Evolutionary conservation across 2,113 vertebrate genomes (phyloP).

Genomic region (Craseonycteris thonglongyai): DNA sequence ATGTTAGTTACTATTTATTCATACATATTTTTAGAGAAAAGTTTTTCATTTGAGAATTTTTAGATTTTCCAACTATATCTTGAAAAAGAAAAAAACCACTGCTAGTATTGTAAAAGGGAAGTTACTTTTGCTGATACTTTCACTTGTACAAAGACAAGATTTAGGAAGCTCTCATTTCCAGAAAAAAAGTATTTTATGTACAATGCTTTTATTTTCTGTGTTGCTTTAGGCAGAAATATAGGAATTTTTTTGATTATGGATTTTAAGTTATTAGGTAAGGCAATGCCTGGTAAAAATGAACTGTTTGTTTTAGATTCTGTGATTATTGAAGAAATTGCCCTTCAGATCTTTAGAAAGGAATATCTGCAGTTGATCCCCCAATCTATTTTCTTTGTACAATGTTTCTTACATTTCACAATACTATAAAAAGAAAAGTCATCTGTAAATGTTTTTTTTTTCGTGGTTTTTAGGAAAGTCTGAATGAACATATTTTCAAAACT

Average conservation of each 20-base stretch:
- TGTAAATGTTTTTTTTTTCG: neutral
- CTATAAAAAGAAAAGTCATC: neutral
- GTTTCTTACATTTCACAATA: neutral
- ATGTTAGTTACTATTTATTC: neutral
- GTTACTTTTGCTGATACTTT: neutral
- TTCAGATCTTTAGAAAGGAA: neutral
- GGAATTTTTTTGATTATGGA: neutral
- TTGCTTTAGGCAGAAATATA: neutral
- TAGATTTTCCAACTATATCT: neutral
- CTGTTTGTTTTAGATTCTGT: neutral
- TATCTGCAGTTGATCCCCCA: neutral
- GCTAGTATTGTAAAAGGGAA: neutral
- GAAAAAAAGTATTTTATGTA: neutral
- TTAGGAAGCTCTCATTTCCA: neutral
- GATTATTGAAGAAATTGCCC: constrained; percentile 3
- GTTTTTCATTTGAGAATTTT: neutral
- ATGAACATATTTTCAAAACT: neutral
- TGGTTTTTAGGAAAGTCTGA: constrained; percentile 12
- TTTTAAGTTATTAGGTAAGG: neutral
- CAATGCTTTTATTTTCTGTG: neutral
- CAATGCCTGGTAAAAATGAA: neutral
- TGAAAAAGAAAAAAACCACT: neutral
- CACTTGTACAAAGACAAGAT: neutral
- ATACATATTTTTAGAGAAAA: neutral
- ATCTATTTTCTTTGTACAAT: neutral